These are phyloP conservation scores for Aporrectodea caliginosa DNA, from an alignment of 1,140 invertebrate species.

Conservation along the genomic window DNA sequence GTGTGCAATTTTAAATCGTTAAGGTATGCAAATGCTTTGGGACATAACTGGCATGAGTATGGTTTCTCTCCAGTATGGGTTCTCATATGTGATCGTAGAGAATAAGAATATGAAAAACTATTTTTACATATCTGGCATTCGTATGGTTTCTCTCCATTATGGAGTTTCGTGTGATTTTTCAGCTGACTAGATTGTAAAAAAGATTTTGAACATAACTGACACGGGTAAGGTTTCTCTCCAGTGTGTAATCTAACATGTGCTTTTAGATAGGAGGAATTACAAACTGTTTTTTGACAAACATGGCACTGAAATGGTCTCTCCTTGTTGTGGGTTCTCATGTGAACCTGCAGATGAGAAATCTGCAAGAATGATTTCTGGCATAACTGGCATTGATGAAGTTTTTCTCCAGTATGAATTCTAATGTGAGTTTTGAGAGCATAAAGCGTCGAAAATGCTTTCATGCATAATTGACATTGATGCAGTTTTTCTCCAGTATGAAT, in stretches of 20 bases:
- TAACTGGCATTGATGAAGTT: not conserved
- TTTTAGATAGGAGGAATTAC: not conserved
- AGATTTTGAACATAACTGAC: not conserved
- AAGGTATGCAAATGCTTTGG: not conserved
- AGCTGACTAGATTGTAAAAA: not conserved
- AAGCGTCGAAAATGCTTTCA: conserved; percentile 76
- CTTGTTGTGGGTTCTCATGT: not conserved
- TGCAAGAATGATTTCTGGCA: not conserved
- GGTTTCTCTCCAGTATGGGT: not conserved
- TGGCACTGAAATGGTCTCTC: not conserved
- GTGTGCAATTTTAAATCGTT: not conserved
- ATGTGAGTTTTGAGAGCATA: conserved; percentile 74
- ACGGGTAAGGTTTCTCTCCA: not conserved
- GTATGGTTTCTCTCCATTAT: not conserved
- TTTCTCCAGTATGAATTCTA: conserved; percentile 41
- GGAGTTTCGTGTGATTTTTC: not conserved
- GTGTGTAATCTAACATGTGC: not conserved
- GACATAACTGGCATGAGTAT: not conserved
- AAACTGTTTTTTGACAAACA: not conserved
- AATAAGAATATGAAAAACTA: not conserved
- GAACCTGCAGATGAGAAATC: not conserved
- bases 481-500: conserved; percentile 66
- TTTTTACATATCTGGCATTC: not conserved
- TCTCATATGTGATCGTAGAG: not conserved
- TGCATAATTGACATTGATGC: conserved; percentile 75